Evolutionary conservation across 2,113 vertebrate genomes (phyloP).

Genomic region (Psilopsiagon aurifrons): DNA sequence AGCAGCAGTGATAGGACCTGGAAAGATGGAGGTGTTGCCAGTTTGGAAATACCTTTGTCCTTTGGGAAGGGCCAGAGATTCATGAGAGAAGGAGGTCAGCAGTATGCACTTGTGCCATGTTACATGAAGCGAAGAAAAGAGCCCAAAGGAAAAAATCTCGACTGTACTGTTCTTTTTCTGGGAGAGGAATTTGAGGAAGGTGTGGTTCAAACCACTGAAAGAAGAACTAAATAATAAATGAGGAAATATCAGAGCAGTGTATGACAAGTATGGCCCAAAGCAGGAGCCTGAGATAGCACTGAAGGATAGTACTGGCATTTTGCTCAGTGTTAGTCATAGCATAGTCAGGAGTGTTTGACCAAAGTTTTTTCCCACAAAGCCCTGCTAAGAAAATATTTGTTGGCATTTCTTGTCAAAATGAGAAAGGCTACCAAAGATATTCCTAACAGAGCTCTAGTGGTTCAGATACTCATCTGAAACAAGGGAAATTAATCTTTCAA

Average conservation of each 20-base stretch:
- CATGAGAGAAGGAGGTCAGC: background rate
- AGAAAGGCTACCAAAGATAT: background rate
- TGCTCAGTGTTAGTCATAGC: background rate
- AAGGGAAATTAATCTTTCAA: background rate
- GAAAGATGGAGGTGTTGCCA: background rate
- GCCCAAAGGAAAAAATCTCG: background rate
- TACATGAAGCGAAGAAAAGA: background rate
- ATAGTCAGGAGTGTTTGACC: background rate
- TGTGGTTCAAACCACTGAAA: background rate
- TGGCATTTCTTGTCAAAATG: background rate
- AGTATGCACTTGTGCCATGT: no score
- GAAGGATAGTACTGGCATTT: background rate
- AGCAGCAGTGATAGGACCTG: background rate
- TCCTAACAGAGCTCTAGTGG: background rate
- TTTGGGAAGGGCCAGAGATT: background rate
- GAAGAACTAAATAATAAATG: background rate
- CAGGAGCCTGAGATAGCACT: background rate
- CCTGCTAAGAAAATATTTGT: background rate
- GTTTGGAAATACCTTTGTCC: background rate
- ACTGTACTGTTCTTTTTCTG: background rate
- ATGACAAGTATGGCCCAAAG: background rate
- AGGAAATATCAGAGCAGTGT: background rate
- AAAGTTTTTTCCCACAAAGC: background rate
- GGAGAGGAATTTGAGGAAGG: background rate
- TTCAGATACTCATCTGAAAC: background rate